phyloP scores from a whole-genome alignment of 1,140 invertebrate species.

The Lordiphosa mommai region DNA sequence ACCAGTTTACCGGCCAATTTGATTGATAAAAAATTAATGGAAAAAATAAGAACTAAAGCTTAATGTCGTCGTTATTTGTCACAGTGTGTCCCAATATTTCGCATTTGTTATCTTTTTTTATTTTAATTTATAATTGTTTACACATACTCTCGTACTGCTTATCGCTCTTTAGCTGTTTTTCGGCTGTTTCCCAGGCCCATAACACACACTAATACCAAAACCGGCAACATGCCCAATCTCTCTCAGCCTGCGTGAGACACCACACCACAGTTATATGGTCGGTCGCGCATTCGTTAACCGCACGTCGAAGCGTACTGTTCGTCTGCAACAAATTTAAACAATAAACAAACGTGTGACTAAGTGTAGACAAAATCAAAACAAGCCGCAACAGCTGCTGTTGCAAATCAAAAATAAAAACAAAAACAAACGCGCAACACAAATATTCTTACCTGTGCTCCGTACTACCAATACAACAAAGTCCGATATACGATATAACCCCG shows the following conservation, averaged over 20 bases:
- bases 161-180: constrained; percentile 22
- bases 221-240: background rate
- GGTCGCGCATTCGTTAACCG: constrained; percentile 35
- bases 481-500: constrained; percentile 32
- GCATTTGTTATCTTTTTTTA: constrained; percentile 7
- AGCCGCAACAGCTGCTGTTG: constrained; percentile 18
- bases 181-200: constrained; percentile 2
- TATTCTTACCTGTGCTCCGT: constrained; percentile 25
- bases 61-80: constrained; percentile 13
- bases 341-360: constrained; percentile 32
- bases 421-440: background rate
- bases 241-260: constrained; percentile 5
- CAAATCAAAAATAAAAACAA: background rate
- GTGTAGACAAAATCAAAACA: constrained; percentile 19
- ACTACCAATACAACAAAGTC: background rate
- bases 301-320: constrained; percentile 41
- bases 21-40: constrained; percentile 21
- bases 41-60: constrained; percentile 3
- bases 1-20: constrained; percentile 2
- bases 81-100: constrained; percentile 10
- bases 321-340: constrained; percentile 19
- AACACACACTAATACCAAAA: constrained; percentile 2
- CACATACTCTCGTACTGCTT: constrained; percentile 23
- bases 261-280: background rate
- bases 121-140: constrained; percentile 13